Conservation (phyloP, 1,140 invertebrate species). For the Drosophila baimaii region DNA sequence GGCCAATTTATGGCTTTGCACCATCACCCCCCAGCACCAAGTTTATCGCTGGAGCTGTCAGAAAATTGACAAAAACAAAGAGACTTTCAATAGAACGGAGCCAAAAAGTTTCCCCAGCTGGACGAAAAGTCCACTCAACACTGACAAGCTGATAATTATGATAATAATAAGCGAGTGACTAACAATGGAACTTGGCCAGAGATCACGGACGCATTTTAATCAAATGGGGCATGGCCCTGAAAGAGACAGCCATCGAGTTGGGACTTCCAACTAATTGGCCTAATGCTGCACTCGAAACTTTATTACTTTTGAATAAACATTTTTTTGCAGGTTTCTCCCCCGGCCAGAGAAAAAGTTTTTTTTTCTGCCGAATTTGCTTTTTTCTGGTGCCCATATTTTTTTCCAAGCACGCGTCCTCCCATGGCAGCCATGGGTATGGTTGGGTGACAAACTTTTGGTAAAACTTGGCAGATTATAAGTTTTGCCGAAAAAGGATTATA, state of each 20-base stretch:
- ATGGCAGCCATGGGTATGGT: not conserved
- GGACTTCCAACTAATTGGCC: constrained; percentile 20
- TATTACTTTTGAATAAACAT: constrained; percentile 29
- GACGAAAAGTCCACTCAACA: constrained; percentile 17
- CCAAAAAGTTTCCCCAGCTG: constrained; percentile 17
- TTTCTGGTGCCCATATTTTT: constrained; percentile 12
- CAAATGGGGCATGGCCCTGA: constrained; percentile 13
- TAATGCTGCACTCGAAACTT: constrained; percentile 31
- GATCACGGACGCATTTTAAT: constrained; percentile 29
- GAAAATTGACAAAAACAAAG: constrained; percentile 39
- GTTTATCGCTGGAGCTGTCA: constrained; percentile 45
- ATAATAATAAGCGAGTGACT: constrained; percentile 46
- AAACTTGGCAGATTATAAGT: constrained; percentile 47
- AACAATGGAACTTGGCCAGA: constrained; percentile 19
- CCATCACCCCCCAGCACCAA: constrained; percentile 6
- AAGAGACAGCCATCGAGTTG: not conserved
- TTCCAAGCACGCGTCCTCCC: constrained; percentile 1
- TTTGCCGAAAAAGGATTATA: constrained; percentile 41
- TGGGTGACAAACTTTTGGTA: constrained; percentile 33
- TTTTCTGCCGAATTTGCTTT: constrained; percentile 20
- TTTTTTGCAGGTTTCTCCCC: constrained; percentile 15
- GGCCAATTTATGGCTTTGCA: constrained; percentile 46
- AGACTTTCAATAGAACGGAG: constrained; percentile 20
- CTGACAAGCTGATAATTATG: constrained; percentile 45
- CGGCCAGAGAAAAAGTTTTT: constrained; percentile 30